phyloP scores from a whole-genome alignment of 2,888 invertebrate species.

The Drosophila formosana region DNA sequence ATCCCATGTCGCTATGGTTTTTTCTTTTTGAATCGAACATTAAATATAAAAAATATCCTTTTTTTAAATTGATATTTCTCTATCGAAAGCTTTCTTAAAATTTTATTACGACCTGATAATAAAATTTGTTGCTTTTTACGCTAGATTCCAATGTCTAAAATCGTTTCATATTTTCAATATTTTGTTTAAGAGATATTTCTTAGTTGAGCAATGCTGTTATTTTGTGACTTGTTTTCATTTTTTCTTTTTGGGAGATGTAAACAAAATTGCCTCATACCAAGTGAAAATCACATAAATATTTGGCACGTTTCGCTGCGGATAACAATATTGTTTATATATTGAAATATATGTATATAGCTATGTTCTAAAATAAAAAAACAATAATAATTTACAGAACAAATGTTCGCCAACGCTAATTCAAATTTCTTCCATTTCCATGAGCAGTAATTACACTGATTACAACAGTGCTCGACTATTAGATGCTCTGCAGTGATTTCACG shows the following conservation, averaged over 20 bases:
- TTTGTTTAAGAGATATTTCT: neutral
- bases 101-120: too few species aligned
- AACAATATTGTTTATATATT: constrained; percentile 31
- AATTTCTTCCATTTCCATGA: constrained; percentile 41
- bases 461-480: neutral
- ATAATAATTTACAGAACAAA: constrained; percentile 25
- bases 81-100: too few species aligned
- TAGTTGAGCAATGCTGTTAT: neutral
- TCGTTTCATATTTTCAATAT: neutral
- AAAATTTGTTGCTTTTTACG: too few species aligned
- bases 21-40: too few species aligned
- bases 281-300: constrained; percentile 28
- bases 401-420: constrained; percentile 41
- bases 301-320: constrained; percentile 32
- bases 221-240: neutral
- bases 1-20: too few species aligned
- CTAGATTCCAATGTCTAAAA: neutral
- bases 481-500: neutral
- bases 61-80: too few species aligned
- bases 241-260: constrained; percentile 29
- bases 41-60: too few species aligned
- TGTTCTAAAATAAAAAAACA: constrained; percentile 18
- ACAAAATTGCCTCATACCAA: constrained; percentile 21
- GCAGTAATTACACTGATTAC: constrained; percentile 35
- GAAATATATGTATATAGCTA: neutral